A percentile compares a stretch with the other conserved stretches of the same genome.
Evolutionary conservation across 2,888 invertebrate genomes (phyloP).

Genomic region (Amblyteles armatorius): DNA sequence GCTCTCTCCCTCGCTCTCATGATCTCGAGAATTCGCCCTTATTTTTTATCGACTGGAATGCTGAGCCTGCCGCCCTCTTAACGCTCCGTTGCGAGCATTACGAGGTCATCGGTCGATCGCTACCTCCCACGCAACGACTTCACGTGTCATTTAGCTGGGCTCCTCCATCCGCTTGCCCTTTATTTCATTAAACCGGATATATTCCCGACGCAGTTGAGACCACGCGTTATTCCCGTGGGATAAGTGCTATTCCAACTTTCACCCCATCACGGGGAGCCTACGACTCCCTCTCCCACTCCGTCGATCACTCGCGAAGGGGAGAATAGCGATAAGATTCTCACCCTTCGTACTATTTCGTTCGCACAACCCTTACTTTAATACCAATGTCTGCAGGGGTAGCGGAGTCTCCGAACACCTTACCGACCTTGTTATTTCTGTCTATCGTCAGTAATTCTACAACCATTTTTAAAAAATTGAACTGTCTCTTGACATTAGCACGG

Average conservation of each 20-base stretch:
- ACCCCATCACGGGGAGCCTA: slow-evolving; percentile 10
- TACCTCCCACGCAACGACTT: slow-evolving; percentile 47
- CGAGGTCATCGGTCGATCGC: slow-evolving; percentile 22
- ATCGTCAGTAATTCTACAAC: slow-evolving; percentile 17
- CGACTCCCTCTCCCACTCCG: slow-evolving; percentile 20
- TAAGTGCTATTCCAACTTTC: slow-evolving; percentile 48
- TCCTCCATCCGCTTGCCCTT: slow-evolving; percentile 21
- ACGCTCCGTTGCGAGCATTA: slow-evolving; percentile 49
- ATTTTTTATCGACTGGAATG: slow-evolving; percentile 52
- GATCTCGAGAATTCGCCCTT: slow-evolving; percentile 14
- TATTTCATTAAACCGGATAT: slow-evolving; percentile 65
- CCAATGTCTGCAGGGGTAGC: neutral
- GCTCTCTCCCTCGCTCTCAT: slow-evolving; percentile 15
- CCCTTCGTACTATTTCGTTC: slow-evolving; percentile 37
- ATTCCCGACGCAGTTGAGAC: slow-evolving; percentile 40
- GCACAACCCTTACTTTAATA: slow-evolving; percentile 3
- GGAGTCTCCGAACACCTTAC: neutral
- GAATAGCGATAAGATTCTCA: slow-evolving; percentile 29
- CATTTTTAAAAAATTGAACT: neutral
- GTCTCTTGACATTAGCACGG: neutral
- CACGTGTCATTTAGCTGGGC: slow-evolving; percentile 51
- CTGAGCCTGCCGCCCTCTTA: slow-evolving; percentile 35
- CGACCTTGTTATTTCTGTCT: slow-evolving; percentile 19
- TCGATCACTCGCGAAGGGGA: slow-evolving; percentile 6
- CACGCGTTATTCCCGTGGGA: slow-evolving; percentile 56